Evolutionary conservation across 1,140 invertebrate species (phyloP), one percentile per base, ranked within the genome.

Genomic region (Orussus abietinus): DNA sequence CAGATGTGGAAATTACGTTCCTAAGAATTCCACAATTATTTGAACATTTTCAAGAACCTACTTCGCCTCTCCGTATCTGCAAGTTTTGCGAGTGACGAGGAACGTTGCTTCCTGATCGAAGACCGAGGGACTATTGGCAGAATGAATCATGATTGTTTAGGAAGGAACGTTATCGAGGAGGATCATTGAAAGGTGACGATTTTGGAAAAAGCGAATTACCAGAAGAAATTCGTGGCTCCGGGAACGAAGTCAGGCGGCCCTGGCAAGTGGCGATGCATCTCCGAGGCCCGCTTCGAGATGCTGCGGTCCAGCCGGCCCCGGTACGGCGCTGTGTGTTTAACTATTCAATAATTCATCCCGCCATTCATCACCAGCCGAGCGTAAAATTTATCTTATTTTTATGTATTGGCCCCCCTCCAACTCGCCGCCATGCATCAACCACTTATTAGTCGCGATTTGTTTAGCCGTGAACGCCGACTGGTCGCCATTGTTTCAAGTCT

Each of bases 371-470:
- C 60, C 50, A 55, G 49, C 50, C 54, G 45, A 59, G 59, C 57
- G 58, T 51, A 53, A 58, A 62, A 60, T 60, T 60, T 60, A 60
- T 60, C 59, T 63, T 63, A 62, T 63, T 62, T 62, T 57, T 62
- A 56, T 62, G 57, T 62, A 56, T 59, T 62, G 49, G 55, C 18
- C 58, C 47, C 56, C 55, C 55, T 55, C 53, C 47, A 54, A 48
- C 38, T 51, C 51, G 45, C 43, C 51, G 51, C 55, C 50, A 62
- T 62, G 53, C 46, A 63, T 63, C 59, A 61, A 53, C 45, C 51
- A 52, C 57, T 62, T 62, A 59, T 62, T 62, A 62, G 58, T 41
- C 50, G 46, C 55, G 54, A 61, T 63, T 63, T 64, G 57, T 62
- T 64, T 58, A 55, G 36, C 38, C 44, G 51, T 49, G 51, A 47